phyloP scores from a whole-genome alignment of 2,888 invertebrate species.

The Meteorus cinctellus region DNA sequence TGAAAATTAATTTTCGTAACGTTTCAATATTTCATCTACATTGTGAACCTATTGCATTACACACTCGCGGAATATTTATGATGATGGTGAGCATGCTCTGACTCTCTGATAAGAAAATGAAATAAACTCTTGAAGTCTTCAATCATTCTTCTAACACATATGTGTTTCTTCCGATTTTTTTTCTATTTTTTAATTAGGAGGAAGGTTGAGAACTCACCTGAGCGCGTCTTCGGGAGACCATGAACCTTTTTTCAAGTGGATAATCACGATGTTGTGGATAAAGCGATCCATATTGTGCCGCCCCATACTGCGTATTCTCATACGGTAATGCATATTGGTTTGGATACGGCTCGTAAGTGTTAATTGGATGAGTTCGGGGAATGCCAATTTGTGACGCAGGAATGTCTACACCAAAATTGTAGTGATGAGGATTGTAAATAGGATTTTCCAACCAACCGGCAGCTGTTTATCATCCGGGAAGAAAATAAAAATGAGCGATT shows the following conservation, averaged over 20 bases:
- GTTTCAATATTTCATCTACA: background rate
- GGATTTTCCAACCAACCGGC: constrained; percentile 65
- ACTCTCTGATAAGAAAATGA: background rate
- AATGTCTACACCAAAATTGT: constrained; percentile 54
- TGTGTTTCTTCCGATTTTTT: background rate
- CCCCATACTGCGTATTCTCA: constrained; percentile 57
- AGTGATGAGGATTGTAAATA: constrained; percentile 60
- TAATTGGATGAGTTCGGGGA: constrained; percentile 60
- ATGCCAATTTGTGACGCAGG: constrained; percentile 61
- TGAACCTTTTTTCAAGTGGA: constrained; percentile 67
- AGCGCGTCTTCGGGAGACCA: constrained; percentile 67
- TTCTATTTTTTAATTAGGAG: background rate
- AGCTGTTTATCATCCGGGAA: constrained; percentile 51
- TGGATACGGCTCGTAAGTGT: constrained; percentile 63
- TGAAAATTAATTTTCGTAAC: constrained; percentile 44
- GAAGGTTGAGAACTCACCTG: constrained; percentile 58
- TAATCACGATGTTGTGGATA: constrained; percentile 63
- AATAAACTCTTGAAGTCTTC: background rate
- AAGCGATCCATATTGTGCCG: constrained; percentile 60
- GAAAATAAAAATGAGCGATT: constrained; percentile 9
- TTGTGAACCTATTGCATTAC: background rate
- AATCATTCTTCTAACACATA: background rate
- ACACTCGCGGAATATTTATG: background rate
- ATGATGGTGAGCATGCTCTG: background rate
- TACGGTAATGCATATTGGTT: constrained; percentile 60